These are phyloP conservation scores for Linurgus olivaceus DNA, from an alignment of 2,797 vertebrate genomes.

Conservation along the genomic window DNA sequence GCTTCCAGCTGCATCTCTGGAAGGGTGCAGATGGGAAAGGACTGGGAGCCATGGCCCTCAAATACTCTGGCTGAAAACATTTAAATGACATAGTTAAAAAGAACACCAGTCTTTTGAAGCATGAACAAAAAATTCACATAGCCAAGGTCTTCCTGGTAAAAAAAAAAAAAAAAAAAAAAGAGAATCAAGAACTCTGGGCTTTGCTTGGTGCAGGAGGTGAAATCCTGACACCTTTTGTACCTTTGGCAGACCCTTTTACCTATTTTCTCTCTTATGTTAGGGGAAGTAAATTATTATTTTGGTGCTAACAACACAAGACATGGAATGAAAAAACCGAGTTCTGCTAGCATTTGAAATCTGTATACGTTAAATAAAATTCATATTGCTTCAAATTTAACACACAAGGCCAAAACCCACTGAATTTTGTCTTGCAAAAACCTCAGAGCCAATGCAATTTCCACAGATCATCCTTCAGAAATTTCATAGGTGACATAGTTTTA, in stretches of 20 bases:
- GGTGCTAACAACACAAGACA: background rate
- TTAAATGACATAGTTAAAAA: background rate
- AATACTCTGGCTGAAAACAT: accelerated
- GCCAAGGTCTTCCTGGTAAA: background rate
- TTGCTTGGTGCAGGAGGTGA: background rate
- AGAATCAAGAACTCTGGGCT: background rate
- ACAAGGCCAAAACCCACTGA: background rate
- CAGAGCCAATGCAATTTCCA: background rate
- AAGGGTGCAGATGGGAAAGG: background rate
- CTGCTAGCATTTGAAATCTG: background rate
- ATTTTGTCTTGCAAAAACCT: background rate
- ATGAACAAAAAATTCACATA: background rate
- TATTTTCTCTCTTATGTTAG: background rate
- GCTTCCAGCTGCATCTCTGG: background rate
- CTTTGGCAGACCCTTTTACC: background rate
- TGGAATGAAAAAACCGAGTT: background rate
- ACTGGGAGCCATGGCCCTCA: background rate
- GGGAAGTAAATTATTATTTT: background rate
- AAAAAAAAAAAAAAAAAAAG: background rate
- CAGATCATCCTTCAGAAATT: background rate
- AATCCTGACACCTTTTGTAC: background rate
- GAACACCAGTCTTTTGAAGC: background rate
- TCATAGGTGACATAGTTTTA: background rate
- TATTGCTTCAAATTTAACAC: background rate
- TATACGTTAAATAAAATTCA: background rate